phyloP scores from a whole-genome alignment of 2,888 invertebrate genomes.

The Andrena haemorrhoa region DNA sequence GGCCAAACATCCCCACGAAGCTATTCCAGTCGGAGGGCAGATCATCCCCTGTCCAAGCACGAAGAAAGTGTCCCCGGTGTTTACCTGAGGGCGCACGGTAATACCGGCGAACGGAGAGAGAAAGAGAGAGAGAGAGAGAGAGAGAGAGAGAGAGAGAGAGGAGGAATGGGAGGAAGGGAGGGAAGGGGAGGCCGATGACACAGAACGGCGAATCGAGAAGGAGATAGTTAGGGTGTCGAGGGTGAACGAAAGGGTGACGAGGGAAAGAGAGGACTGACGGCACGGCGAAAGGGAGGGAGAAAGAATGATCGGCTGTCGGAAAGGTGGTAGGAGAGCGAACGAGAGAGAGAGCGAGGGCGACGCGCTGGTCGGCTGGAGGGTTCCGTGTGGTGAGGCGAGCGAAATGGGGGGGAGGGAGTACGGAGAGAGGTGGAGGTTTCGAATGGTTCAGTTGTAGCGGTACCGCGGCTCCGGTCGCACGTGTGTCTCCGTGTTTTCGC shows the following conservation, averaged over 20 bases:
- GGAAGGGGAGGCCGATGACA: slow-evolving; percentile 17
- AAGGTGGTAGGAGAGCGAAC: slow-evolving; percentile 44
- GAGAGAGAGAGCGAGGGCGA: slow-evolving; percentile 53
- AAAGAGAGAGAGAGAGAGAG: not conserved
- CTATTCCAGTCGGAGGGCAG: not conserved
- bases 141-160: not conserved
- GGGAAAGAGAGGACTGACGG: not conserved
- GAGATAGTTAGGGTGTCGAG: not conserved
- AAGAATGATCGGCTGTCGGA: slow-evolving; percentile 38
- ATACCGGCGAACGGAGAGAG: not conserved
- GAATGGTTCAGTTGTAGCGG: slow-evolving; percentile 83
- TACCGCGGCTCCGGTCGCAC: slow-evolving; percentile 80
- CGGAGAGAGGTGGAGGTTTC: slow-evolving; percentile 76
- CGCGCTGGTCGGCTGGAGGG: slow-evolving; percentile 58
- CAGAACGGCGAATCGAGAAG: slow-evolving; percentile 1
- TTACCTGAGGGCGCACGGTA: slow-evolving; percentile 34
- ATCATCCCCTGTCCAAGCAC: not conserved
- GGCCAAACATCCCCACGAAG: slow-evolving; percentile 2
- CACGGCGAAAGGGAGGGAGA: slow-evolving; percentile 48
- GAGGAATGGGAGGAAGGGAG: not conserved
- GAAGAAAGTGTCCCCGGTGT: slow-evolving; percentile 3
- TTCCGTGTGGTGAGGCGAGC: slow-evolving; percentile 54
- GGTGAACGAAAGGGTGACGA: not conserved
- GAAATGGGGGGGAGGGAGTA: slow-evolving; percentile 64
- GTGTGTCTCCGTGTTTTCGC: slow-evolving; percentile 66